These are phyloP conservation scores for Periplaneta americana DNA, from an alignment of 1,140 invertebrate species.

Conservation along the genomic window DNA sequence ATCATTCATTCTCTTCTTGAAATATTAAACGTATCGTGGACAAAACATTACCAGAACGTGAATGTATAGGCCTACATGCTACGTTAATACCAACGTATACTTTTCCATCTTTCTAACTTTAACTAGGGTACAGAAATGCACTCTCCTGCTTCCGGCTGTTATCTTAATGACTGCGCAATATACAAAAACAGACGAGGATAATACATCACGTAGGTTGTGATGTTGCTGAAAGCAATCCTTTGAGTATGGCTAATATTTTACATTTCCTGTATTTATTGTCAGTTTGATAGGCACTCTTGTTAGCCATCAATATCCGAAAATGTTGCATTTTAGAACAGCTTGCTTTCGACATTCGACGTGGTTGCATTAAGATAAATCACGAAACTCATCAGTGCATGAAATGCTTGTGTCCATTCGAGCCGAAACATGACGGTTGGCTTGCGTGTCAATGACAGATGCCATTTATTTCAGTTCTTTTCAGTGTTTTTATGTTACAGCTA, in stretches of 20 bases:
- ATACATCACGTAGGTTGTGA: background rate
- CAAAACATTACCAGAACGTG: no score
- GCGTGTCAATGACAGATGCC: background rate
- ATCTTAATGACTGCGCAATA: background rate
- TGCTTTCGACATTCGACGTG: background rate
- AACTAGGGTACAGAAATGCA: no score
- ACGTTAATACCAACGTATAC: no score
- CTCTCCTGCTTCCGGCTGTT: no score
- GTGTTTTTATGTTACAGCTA: background rate
- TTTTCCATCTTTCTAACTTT: no score
- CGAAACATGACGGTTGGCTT: background rate
- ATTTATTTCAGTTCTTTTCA: background rate
- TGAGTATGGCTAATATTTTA: no score
- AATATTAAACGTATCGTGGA: no score
- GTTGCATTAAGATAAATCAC: background rate
- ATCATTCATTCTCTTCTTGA: no score
- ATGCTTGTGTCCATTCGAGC: background rate
- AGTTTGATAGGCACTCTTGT: background rate
- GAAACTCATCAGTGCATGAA: background rate
- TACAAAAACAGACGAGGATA: no score
- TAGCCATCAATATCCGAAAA: background rate
- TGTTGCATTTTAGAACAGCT: background rate
- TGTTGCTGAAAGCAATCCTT: background rate
- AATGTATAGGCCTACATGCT: no score
- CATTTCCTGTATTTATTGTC: background rate